These are phyloP conservation scores for Drosophila borealis DNA, from an alignment of 2,888 invertebrate species.

Conservation along the genomic window DNA sequence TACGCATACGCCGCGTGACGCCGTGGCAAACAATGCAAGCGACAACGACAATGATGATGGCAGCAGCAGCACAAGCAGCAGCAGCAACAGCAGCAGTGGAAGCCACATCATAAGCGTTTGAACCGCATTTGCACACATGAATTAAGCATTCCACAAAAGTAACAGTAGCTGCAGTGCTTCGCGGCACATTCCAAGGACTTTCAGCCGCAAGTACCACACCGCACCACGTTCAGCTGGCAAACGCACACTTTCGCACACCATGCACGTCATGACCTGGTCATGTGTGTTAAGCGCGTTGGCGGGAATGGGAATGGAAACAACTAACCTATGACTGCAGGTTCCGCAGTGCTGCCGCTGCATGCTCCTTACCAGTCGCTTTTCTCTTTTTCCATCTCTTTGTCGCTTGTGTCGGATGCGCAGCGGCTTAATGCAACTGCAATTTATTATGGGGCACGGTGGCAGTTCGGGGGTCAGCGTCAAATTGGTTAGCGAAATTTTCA, in stretches of 20 bases:
- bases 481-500: constrained; percentile 30
- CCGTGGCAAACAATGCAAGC: constrained; percentile 61
- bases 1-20: constrained; percentile 71
- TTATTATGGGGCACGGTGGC: constrained; percentile 23
- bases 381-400: neutral
- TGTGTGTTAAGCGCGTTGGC: constrained; percentile 57
- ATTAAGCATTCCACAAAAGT: constrained; percentile 77
- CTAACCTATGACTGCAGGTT: constrained; percentile 50
- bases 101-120: constrained; percentile 75
- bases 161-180: constrained; percentile 56
- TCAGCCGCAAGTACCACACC: constrained; percentile 30
- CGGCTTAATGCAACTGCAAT: constrained; percentile 38
- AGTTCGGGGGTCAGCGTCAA: constrained; percentile 8
- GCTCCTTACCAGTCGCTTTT: neutral
- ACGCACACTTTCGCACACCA: constrained; percentile 21
- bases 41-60: constrained; percentile 36
- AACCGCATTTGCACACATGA: constrained; percentile 74
- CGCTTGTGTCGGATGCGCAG: constrained; percentile 10
- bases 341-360: constrained; percentile 15
- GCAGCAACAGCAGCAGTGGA: constrained; percentile 12
- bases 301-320: constrained; percentile 29
- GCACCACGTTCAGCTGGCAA: constrained; percentile 24
- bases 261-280: constrained; percentile 58
- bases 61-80: neutral
- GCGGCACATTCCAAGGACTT: constrained; percentile 49